phyloP scores from a whole-genome alignment of 2,888 invertebrate species.

The Heterodera filipjevi region DNA sequence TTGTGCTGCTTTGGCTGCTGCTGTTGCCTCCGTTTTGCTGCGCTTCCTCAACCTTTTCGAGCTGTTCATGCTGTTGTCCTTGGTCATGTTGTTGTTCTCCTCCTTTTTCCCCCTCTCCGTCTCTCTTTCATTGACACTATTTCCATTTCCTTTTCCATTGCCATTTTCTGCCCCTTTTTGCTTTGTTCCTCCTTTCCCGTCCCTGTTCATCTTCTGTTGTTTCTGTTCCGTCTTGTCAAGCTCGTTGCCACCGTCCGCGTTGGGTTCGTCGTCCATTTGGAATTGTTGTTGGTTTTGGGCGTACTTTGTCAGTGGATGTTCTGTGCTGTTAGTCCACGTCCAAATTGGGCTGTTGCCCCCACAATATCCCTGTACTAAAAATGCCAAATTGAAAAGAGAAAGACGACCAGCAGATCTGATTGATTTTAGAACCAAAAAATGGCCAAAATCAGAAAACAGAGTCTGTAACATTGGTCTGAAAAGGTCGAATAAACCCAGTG shows the following conservation, averaged over 20 bases:
- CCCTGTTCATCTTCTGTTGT: background rate
- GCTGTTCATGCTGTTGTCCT: background rate
- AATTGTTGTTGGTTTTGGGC: background rate
- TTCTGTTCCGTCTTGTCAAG: background rate
- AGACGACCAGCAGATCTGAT: background rate
- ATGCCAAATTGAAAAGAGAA: background rate
- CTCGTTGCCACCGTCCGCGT: background rate
- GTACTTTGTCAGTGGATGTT: conserved; percentile 1
- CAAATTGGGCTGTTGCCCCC: background rate
- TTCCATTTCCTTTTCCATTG: background rate
- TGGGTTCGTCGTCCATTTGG: background rate
- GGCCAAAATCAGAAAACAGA: too few species aligned
- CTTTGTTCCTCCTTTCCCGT: background rate
- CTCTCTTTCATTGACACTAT: background rate
- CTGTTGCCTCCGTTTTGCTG: background rate
- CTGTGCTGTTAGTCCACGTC: background rate
- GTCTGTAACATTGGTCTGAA: too few species aligned
- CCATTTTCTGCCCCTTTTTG: background rate
- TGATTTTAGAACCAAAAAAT: too few species aligned
- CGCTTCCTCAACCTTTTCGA: background rate
- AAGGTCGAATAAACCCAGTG: too few species aligned
- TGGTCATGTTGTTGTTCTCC: background rate
- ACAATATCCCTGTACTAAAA: conserved; percentile 5
- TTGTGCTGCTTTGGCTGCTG: conserved; percentile 38
- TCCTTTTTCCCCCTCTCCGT: background rate